Evolutionary conservation across 2,113 vertebrate genomes (phyloP), one percentile per base, ranked within the genome.

Genomic region (Eurypyga helias): DNA sequence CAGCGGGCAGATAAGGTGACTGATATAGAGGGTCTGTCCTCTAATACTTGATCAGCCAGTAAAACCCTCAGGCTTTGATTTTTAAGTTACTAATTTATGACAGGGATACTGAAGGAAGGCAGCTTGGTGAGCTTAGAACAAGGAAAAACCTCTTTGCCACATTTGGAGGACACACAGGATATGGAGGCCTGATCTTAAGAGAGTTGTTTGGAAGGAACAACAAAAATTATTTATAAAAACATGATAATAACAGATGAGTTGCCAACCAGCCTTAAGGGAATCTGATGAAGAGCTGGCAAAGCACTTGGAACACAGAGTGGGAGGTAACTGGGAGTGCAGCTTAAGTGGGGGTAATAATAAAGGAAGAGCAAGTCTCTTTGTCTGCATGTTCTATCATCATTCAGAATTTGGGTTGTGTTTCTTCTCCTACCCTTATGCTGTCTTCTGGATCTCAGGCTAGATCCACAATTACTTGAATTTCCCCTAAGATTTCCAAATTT

Each of bases 401-500:
- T 75, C 78, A 78, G 43, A 77, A 52, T 52, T 41, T 43, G 24
- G 21, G 9, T 19, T 84, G n/a, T 66, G 48, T 58, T 89, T 84
- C 36, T 76, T 64, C 51, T 87, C 15, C 55, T 13, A 46, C 17
- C 38, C 18, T 62, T 82, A 78, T 5, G 2, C 57, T 52, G 11
- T 57, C 61, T 94, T 93, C 29, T 94, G 93, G 24, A 55, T 55
- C 16, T 8, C 75, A 18, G n/a, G 6, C 86, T 43, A 45, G 80
- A 80, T n/a, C n/a, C n/a, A 80, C 66, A 12, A 91, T 80, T 61
- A 89, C n/a, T 83, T 90, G 66, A 69, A 71, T 94, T 94, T 94
- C 89, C 73, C 85, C 7, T 62, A 24, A 65, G 34, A 94, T 85
- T 80, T 95, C 69, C 45, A 87, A 83, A 84, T 92, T 69, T 49